Percentiles rank a stretch among this genome's conserved stretches.
These are phyloP conservation scores for Phytoseiulus persimilis DNA, from an alignment of 2,888 invertebrate genomes.

Conservation along the genomic window DNA sequence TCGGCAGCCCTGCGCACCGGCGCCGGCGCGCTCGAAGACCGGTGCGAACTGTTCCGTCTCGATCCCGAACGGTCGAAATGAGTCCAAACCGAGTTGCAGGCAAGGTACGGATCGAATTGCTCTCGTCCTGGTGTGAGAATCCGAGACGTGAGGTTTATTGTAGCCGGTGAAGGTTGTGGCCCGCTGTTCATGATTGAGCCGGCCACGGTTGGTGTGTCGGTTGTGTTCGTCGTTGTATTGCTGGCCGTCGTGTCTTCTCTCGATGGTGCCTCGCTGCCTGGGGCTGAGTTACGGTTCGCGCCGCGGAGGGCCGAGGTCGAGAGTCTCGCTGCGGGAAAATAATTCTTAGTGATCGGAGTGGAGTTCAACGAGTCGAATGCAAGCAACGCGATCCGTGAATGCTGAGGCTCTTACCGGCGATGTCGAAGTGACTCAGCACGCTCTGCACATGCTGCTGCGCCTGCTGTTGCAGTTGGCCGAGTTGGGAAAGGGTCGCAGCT, in stretches of 20 bases:
- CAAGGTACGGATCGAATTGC: slow-evolving; percentile 17
- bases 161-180: background rate
- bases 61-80: background rate
- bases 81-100: background rate
- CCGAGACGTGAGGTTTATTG: background rate
- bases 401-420: background rate
- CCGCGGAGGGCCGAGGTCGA: background rate
- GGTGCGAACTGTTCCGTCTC: background rate
- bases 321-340: background rate
- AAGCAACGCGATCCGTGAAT: too few species aligned
- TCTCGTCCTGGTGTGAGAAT: background rate
- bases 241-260: slow-evolving; percentile 33
- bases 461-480: background rate
- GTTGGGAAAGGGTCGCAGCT: background rate
- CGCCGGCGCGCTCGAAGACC: slow-evolving; percentile 37
- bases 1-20: background rate
- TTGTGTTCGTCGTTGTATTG: slow-evolving; percentile 39
- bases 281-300: background rate
- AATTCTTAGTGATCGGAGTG: background rate
- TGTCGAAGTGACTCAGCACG: background rate
- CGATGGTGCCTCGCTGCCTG: background rate
- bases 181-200: background rate
- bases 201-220: slow-evolving; percentile 25
- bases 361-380: background rate
- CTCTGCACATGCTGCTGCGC: background rate